These are phyloP conservation scores for Leptinotarsa tumamoca DNA, from an alignment of 2,888 invertebrate genomes.

Conservation along the genomic window DNA sequence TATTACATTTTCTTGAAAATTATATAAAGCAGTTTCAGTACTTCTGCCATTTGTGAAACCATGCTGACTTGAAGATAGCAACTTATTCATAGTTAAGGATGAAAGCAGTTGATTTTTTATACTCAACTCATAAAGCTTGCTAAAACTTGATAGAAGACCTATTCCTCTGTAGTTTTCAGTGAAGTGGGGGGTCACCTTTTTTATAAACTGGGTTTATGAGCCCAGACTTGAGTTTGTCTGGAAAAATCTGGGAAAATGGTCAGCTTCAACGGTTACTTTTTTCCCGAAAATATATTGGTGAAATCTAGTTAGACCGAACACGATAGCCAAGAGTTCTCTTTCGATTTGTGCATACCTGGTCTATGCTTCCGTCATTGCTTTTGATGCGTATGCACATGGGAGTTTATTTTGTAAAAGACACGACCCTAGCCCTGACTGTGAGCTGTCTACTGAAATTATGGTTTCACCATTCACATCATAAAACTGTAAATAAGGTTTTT, in stretches of 20 bases:
- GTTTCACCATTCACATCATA: slow-evolving; percentile 13
- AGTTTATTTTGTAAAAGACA: slow-evolving; percentile 45
- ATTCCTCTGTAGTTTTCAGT: too few species aligned
- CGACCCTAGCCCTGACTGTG: slow-evolving; percentile 48
- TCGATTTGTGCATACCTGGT: not conserved
- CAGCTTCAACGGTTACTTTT: slow-evolving; percentile 31
- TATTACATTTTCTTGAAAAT: too few species aligned
- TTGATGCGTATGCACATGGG: not conserved
- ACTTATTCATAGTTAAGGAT: too few species aligned
- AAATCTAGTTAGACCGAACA: not conserved
- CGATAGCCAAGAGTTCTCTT: not conserved
- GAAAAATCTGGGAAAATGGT: not conserved
- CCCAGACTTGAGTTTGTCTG: too few species aligned
- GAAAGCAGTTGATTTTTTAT: too few species aligned
- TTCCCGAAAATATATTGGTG: slow-evolving; percentile 31
- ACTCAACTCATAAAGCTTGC: too few species aligned
- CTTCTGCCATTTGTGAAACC: too few species aligned
- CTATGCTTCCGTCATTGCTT: not conserved
- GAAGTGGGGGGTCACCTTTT: too few species aligned
- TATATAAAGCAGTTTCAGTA: too few species aligned
- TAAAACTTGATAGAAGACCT: too few species aligned
- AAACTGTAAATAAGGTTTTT: slow-evolving; percentile 17
- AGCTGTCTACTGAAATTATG: slow-evolving; percentile 49
- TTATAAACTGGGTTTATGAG: too few species aligned
- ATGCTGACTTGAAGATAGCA: too few species aligned